A percentile compares a stretch with the other conserved stretches of the same genome.
Evolutionary conservation across 2,113 vertebrate genomes (phyloP).

Genomic region (Ondatra zibethicus): DNA sequence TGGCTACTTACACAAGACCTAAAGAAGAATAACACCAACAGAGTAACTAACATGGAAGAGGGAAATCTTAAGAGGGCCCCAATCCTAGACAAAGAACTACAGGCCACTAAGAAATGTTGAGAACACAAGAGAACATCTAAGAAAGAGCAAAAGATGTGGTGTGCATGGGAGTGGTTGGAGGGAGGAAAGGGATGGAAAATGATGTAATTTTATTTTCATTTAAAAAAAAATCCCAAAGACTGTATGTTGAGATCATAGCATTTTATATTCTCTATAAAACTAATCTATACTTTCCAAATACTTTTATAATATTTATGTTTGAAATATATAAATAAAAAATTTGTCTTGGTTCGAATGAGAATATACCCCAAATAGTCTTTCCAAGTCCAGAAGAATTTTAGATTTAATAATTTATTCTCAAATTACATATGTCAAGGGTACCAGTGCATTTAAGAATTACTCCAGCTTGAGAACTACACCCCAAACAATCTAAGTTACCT

Average conservation of each 20-base stretch:
- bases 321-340: slow-evolving; percentile 23
- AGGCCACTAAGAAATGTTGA: neutral
- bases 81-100: neutral
- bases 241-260: neutral
- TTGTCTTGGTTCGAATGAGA: slow-evolving; percentile 33
- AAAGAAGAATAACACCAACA: neutral
- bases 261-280: slow-evolving; percentile 41
- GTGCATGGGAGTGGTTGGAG: neutral
- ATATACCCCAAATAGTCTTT: slow-evolving; percentile 9
- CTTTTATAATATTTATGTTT: slow-evolving; percentile 18
- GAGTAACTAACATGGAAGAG: neutral
- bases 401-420: slow-evolving; percentile 33
- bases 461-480: neutral
- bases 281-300: slow-evolving; percentile 1
- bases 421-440: slow-evolving; percentile 14
- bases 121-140: neutral
- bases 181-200: neutral
- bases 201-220: neutral
- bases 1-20: neutral
- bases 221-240: neutral
- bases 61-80: too few relatives aligned
- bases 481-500: neutral
- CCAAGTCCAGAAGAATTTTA: slow-evolving; percentile 32
- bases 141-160: neutral
- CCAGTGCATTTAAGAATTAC: neutral